A percentile compares a stretch with the other conserved stretches of the same genome.
Conservation (phyloP, 2,888 invertebrate species). For the Leptinotarsa peninsularis region DNA sequence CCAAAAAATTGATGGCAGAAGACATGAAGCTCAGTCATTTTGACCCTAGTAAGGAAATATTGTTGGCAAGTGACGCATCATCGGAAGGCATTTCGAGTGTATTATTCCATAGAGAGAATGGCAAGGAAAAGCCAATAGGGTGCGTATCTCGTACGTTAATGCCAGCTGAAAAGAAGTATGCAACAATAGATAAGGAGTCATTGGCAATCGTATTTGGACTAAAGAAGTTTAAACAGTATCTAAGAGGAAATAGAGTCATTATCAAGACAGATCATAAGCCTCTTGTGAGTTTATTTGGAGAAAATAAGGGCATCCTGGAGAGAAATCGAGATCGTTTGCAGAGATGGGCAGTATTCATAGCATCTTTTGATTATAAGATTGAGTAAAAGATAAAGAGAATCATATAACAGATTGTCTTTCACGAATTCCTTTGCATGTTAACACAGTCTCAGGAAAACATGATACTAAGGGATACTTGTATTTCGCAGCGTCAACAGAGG, state of each 20-base stretch:
- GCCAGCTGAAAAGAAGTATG: conserved; percentile 22
- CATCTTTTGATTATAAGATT: neutral
- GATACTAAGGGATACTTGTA: no score
- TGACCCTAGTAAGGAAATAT: neutral
- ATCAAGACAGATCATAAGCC: conserved; percentile 57
- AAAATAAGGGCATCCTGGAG: conserved; percentile 48
- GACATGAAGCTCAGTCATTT: no score
- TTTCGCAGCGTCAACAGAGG: neutral
- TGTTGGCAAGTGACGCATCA: conserved; percentile 19
- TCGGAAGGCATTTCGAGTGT: conserved; percentile 12
- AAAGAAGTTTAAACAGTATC: neutral
- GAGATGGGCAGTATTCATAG: neutral
- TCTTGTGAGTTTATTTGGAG: conserved; percentile 53
- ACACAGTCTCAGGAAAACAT: conserved; percentile 19
- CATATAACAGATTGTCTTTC: neutral
- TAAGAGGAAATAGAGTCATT: neutral
- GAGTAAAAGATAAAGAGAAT: neutral
- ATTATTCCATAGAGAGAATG: neutral
- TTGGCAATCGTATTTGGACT: neutral
- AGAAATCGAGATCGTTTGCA: neutral
- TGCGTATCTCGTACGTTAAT: conserved; percentile 17
- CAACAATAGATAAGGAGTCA: conserved; percentile 14
- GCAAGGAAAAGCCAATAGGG: conserved; percentile 13
- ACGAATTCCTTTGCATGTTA: conserved; percentile 23
- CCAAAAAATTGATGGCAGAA: no score